These are phyloP conservation scores for Aldrovandia affinis DNA, from an alignment of 2,797 vertebrate genomes.

Conservation along the genomic window DNA sequence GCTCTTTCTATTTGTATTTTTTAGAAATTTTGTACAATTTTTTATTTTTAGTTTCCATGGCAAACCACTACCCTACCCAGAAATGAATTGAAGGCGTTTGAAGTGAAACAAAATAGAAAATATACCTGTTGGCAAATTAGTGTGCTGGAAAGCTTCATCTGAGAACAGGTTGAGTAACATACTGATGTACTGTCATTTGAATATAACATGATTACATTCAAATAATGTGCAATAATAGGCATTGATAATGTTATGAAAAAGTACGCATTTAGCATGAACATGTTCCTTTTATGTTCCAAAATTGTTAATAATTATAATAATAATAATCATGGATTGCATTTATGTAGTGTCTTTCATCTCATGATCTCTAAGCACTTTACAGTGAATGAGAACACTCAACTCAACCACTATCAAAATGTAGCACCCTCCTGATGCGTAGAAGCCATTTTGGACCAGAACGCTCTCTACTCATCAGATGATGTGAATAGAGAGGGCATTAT, in stretches of 20 bases:
- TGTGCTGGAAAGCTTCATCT: background rate
- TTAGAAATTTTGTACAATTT: too few relatives aligned
- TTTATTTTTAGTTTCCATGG: background rate
- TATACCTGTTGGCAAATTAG: background rate
- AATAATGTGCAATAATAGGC: constrained; percentile 9
- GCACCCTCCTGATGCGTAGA: background rate
- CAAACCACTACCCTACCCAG: background rate
- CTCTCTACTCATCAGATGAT: background rate
- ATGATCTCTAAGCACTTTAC: background rate
- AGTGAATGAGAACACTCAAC: background rate
- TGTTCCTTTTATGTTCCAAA: too few relatives aligned
- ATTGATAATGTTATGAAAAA: background rate
- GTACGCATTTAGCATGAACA: background rate
- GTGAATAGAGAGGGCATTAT: background rate
- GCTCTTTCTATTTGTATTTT: too few relatives aligned
- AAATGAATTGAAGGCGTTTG: background rate
- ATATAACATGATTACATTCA: background rate
- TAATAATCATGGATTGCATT: background rate
- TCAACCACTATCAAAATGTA: too few relatives aligned
- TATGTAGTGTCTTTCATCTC: background rate
- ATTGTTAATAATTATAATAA: background rate
- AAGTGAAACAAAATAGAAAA: background rate
- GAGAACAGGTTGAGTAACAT: constrained; percentile 5
- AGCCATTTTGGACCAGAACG: background rate
- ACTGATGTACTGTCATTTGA: background rate